phyloP scores from a whole-genome alignment of 2,113 vertebrate species.

The Mixornis gularis region DNA sequence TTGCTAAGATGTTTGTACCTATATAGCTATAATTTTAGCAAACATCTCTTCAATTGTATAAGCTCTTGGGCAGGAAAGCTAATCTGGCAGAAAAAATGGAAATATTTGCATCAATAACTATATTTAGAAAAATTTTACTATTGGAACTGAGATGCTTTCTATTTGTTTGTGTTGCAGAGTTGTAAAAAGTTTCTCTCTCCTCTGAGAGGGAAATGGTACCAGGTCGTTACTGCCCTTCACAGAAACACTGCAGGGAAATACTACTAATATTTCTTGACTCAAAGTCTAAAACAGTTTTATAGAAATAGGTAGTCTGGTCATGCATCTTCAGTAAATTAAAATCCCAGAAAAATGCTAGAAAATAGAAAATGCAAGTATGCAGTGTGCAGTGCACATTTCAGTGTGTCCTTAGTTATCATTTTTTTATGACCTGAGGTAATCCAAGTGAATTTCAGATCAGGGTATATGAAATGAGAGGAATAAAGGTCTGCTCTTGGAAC shows the following conservation, averaged over 20 bases:
- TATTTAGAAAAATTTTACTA: not conserved
- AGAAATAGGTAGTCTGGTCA: not conserved
- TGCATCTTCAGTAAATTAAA: slow-evolving; percentile 28
- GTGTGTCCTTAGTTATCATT: slow-evolving; percentile 15
- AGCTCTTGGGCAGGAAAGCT: not conserved
- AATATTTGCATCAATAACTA: slow-evolving; percentile 2
- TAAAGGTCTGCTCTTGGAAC: slow-evolving; percentile 34
- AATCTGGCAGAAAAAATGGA: not conserved
- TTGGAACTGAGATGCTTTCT: not conserved
- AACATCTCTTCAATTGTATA: not conserved
- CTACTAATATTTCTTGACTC: not conserved
- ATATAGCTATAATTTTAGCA: not conserved
- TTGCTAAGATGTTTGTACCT: not conserved
- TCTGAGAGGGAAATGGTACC: not conserved
- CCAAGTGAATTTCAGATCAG: slow-evolving; percentile 7
- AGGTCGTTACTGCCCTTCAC: not conserved
- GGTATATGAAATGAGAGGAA: slow-evolving; percentile 25
- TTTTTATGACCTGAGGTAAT: slow-evolving; percentile 33
- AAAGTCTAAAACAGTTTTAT: not conserved
- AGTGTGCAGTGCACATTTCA: not conserved
- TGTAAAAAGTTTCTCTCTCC: not conserved
- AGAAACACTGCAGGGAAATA: not conserved
- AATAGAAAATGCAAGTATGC: not conserved
- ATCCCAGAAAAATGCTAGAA: slow-evolving; percentile 23
- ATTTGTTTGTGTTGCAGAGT: not conserved